phyloP scores from a whole-genome alignment of 2,797 vertebrate species.

The Lagorchestes hirsutus region DNA sequence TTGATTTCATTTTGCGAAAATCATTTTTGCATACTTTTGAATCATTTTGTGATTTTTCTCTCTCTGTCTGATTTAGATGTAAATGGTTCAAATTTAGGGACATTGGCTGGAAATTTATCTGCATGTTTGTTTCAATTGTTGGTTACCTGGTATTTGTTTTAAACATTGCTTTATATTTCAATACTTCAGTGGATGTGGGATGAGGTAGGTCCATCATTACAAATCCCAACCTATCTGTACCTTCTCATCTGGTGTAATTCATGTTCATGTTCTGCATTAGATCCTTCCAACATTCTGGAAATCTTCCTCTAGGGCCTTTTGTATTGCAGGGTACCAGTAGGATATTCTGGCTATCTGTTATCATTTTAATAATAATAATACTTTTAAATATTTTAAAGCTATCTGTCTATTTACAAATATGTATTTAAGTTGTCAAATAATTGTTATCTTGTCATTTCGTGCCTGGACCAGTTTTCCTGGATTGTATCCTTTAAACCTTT shows the following conservation, averaged over 20 bases:
- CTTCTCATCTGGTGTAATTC: not conserved
- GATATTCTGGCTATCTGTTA: not conserved
- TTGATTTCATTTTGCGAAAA: not conserved
- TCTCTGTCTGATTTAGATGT: not conserved
- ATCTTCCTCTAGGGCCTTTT: not conserved
- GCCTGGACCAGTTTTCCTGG: not conserved
- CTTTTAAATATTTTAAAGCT: not conserved
- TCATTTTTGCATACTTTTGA: not conserved
- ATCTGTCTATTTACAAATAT: not conserved
- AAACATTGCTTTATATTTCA: not conserved
- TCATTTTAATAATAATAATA: not conserved
- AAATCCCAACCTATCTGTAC: not conserved
- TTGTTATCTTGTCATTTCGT: conserved; percentile 7
- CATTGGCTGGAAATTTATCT: not conserved
- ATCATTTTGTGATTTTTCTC: not conserved
- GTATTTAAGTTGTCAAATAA: conserved; percentile 33
- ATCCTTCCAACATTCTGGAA: not conserved
- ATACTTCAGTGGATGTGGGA: not conserved
- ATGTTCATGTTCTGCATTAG: not conserved
- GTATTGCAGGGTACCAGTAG: not conserved
- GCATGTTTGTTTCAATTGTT: not conserved
- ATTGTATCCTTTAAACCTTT: not conserved
- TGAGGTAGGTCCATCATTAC: not conserved
- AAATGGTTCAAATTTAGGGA: not conserved
- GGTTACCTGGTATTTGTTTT: not conserved